phyloP scores from a whole-genome alignment of 2,888 invertebrate species.

The Myopa testacea region DNA sequence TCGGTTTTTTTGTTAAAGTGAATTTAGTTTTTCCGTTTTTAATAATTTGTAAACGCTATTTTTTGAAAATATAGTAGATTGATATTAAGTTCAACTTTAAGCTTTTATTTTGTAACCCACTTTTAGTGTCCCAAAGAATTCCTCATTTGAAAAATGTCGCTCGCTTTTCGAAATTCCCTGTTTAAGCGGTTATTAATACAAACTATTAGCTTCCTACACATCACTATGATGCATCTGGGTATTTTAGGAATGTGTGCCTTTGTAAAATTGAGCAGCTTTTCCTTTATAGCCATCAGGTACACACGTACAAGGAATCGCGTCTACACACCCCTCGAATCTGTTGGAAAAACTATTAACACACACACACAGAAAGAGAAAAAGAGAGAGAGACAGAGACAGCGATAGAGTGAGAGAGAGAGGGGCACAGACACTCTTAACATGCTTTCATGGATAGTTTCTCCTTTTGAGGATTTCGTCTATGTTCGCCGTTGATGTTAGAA shows the following conservation, averaged over 20 bases:
- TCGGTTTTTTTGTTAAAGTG: too few relatives aligned
- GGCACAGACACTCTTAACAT: constrained; percentile 6
- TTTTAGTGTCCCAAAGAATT: too few relatives aligned
- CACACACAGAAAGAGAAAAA: background rate
- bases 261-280: background rate
- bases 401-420: background rate
- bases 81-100: too few relatives aligned
- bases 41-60: too few relatives aligned
- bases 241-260: background rate
- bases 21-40: too few relatives aligned
- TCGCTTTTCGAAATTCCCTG: too few relatives aligned
- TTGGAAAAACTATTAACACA: constrained; percentile 2
- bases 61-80: too few relatives aligned
- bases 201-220: background rate
- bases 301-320: constrained; percentile 15
- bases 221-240: background rate
- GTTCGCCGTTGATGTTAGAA: constrained; percentile 16
- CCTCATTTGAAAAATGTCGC: too few relatives aligned
- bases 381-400: background rate
- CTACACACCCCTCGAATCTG: background rate
- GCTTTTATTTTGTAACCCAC: too few relatives aligned
- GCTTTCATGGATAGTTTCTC: constrained; percentile 13
- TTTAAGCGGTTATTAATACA: too few relatives aligned
- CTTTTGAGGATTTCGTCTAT: constrained; percentile 35
- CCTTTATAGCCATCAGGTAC: background rate